These are phyloP conservation scores for Dendrocincla fuliginosa DNA, from an alignment of 2,797 vertebrate species.

Conservation along the genomic window DNA sequence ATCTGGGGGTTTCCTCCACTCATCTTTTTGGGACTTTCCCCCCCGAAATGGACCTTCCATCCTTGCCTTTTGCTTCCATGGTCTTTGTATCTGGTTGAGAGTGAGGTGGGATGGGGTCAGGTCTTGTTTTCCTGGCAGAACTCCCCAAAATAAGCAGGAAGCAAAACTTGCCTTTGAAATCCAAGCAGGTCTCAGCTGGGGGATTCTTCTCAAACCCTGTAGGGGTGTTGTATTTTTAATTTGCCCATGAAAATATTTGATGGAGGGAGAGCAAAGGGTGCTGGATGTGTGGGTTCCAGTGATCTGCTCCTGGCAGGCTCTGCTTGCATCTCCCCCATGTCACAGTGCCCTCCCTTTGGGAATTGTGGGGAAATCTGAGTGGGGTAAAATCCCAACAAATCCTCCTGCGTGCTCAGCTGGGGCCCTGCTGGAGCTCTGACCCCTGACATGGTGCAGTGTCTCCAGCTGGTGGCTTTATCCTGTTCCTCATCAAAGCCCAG, in stretches of 20 bases:
- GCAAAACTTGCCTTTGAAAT: neutral
- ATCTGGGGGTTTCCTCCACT: slow-evolving; percentile 10
- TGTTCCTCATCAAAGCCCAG: neutral
- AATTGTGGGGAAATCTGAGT: neutral
- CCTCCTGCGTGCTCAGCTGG: neutral
- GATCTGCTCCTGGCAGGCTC: neutral
- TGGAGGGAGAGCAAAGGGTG: neutral
- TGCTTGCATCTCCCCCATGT: neutral
- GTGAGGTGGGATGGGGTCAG: accelerated
- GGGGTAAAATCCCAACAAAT: neutral
- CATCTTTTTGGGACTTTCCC: neutral
- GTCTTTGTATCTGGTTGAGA: neutral
- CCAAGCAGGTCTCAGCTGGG: accelerated
- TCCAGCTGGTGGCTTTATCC: neutral
- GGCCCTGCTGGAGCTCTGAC: neutral
- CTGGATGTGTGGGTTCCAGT: accelerated
- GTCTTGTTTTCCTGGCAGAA: neutral
- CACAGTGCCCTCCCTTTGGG: neutral
- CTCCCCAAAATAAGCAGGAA: neutral
- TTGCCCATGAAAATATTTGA: neutral
- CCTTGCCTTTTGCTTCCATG: neutral
- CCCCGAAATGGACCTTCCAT: neutral
- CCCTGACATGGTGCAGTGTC: neutral
- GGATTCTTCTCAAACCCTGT: neutral
- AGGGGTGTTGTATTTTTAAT: neutral